Percentiles rank a stretch among this genome's conserved stretches.
phyloP scores from a whole-genome alignment of 2,797 vertebrate species.

The Myiotriccus ornatus region DNA sequence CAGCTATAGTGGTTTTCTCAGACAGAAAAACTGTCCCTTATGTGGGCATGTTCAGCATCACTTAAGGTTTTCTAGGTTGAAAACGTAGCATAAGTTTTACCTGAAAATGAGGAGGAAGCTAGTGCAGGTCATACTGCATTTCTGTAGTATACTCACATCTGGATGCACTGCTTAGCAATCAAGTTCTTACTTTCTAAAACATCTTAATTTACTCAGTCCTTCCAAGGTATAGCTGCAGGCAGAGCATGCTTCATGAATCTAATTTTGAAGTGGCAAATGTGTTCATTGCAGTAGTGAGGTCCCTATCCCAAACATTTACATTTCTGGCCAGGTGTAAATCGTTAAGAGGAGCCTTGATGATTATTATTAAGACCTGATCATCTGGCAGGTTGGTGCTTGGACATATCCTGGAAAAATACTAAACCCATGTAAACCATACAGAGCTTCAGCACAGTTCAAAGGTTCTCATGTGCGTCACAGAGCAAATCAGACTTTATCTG shows the following conservation, averaged over 20 bases:
- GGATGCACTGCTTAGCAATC: neutral
- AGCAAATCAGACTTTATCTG: neutral
- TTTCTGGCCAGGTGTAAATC: conserved; percentile 49
- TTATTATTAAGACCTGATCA: conserved; percentile 51
- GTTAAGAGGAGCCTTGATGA: conserved; percentile 36
- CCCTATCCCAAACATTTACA: conserved; percentile 4
- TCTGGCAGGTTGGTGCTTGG: conserved; percentile 5
- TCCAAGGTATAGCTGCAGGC: conserved; percentile 31
- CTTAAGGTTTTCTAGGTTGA: neutral
- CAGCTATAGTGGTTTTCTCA: neutral
- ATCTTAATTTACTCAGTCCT: neutral
- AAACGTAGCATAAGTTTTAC: neutral
- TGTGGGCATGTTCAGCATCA: neutral
- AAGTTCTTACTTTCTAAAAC: conserved; percentile 25
- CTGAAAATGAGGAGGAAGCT: neutral
- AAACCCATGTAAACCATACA: neutral
- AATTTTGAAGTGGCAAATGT: conserved; percentile 34
- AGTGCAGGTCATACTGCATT: neutral
- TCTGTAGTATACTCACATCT: neutral
- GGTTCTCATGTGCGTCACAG: neutral
- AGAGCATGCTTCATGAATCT: neutral
- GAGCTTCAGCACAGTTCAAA: neutral
- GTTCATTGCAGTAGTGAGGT: conserved; percentile 26
- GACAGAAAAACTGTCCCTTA: neutral
- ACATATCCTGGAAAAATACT: neutral